Conservation (phyloP, 2,113 vertebrate genomes). For the Boleophthalmus pectinirostris region DNA sequence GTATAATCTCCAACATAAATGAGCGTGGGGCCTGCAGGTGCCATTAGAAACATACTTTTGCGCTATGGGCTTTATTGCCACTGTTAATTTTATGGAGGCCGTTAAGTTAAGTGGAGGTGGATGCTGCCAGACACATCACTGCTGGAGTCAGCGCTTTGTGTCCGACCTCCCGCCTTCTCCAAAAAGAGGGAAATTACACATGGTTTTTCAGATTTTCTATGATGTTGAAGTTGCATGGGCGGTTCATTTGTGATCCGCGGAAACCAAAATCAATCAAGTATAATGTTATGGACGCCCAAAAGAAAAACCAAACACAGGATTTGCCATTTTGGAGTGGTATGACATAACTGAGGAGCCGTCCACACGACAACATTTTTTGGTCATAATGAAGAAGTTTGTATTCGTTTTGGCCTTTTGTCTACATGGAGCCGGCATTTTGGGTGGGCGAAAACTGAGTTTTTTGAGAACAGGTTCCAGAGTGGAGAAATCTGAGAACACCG, state of each 20-base stretch:
- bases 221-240: neutral
- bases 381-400: too few relatives aligned
- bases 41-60: conserved; percentile 78
- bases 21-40: conserved; percentile 72
- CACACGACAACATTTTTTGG: too few relatives aligned
- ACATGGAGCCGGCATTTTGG: too few relatives aligned
- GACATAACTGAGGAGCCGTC: neutral
- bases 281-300: neutral
- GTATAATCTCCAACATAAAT: conserved; percentile 70
- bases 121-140: conserved; percentile 66
- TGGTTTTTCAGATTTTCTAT: conserved; percentile 16
- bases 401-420: too few relatives aligned
- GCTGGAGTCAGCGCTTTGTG: conserved; percentile 68
- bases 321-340: neutral
- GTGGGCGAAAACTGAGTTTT: too few relatives aligned
- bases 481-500: too few relatives aligned
- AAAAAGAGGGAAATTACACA: conserved; percentile 12
- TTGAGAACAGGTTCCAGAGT: too few relatives aligned
- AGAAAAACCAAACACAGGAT: neutral
- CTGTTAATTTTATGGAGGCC: conserved; percentile 76
- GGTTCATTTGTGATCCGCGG: neutral
- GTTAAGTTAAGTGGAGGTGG: conserved; percentile 74
- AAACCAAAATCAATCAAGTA: neutral
- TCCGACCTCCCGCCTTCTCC: neutral
- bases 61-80: conserved; percentile 72